A percentile compares a stretch with the other conserved stretches of the same genome.
These are phyloP conservation scores for Euschistus heros DNA, from an alignment of 1,140 invertebrate genomes.

Conservation along the genomic window DNA sequence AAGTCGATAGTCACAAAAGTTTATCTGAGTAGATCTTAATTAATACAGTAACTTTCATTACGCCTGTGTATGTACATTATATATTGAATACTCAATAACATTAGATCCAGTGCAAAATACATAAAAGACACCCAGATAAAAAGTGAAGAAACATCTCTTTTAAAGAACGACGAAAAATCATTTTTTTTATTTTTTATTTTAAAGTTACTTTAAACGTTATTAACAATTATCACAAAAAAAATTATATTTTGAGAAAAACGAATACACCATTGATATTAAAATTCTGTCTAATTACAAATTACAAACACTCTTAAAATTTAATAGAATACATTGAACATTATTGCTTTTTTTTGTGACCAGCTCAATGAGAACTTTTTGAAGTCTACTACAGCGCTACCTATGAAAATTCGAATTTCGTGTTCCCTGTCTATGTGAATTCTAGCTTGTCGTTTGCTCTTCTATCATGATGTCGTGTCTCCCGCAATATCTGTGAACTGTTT, in stretches of 20 bases:
- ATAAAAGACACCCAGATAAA: conserved; percentile 20
- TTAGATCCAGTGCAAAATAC: conserved; percentile 21
- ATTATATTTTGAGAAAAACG: conserved; percentile 1
- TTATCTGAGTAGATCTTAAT: background rate
- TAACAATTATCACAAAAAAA: conserved; percentile 16
- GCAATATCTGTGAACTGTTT: background rate
- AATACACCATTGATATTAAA: conserved; percentile 2
- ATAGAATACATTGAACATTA: conserved; percentile 9
- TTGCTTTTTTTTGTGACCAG: conserved; percentile 4
- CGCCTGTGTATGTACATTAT: conserved; percentile 20
- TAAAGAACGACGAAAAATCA: conserved; percentile 12
- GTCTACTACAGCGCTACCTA: background rate
- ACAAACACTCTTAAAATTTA: conserved; percentile 12
- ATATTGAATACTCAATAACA: conserved; percentile 7
- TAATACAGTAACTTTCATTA: background rate
- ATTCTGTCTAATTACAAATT: background rate
- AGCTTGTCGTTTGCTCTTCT: background rate
- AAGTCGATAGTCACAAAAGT: background rate
- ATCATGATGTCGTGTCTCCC: background rate
- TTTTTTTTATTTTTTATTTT: conserved; percentile 7
- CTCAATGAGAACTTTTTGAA: background rate
- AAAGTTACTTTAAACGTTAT: background rate
- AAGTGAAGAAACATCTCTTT: conserved; percentile 16
- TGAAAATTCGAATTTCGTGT: background rate
- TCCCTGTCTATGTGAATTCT: background rate